Conservation (phyloP, 2,113 vertebrate genomes). For the Indri indri region DNA sequence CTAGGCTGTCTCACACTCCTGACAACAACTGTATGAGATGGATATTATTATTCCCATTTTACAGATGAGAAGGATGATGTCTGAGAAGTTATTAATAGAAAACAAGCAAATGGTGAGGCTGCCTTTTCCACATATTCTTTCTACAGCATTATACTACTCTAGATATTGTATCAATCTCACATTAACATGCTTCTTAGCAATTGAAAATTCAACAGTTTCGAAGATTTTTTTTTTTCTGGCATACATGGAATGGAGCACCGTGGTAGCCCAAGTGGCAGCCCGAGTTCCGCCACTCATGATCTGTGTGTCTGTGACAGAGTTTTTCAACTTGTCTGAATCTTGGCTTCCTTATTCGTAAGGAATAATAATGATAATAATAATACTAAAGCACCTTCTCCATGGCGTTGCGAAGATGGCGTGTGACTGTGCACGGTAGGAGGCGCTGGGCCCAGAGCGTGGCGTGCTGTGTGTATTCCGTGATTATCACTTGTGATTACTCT, state of each 20-base stretch:
- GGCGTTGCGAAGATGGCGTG: fast-evolving
- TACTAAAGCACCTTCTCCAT: neutral
- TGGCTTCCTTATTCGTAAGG: neutral
- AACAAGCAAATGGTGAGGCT: neutral
- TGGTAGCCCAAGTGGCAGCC: neutral
- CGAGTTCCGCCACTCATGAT: neutral
- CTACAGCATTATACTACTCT: neutral
- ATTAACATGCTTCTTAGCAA: fast-evolving
- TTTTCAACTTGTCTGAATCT: neutral
- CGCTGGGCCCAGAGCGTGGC: fast-evolving
- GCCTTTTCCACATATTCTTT: neutral
- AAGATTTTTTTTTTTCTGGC: neutral
- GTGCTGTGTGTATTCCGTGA: neutral
- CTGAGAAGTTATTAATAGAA: neutral
- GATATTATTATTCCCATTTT: neutral
- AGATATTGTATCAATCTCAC: neutral
- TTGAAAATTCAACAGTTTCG: neutral
- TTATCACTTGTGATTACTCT: neutral
- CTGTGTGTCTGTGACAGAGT: too few relatives aligned
- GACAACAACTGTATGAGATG: fast-evolving
- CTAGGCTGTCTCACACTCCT: neutral
- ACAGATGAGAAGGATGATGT: neutral
- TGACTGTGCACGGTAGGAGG: neutral
- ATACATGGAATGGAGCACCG: neutral
- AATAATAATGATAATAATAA: neutral